Conservation (phyloP, 2,888 invertebrate species). For the Elysia crispata region DNA sequence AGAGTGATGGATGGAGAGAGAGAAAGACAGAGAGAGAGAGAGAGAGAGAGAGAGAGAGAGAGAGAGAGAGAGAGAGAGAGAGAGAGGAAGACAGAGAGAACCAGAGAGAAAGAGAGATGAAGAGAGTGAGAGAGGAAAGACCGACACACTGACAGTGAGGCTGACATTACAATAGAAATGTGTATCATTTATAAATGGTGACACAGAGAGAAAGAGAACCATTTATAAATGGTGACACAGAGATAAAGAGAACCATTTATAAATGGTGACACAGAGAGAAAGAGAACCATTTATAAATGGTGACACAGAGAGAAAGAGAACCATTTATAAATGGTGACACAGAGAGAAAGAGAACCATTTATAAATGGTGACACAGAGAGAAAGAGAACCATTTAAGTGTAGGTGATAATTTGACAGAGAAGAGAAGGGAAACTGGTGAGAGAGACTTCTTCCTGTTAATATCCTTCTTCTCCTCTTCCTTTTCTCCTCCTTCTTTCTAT, state of each 20-base stretch:
- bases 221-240: no score
- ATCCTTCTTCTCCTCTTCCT: not conserved
- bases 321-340: no score
- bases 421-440: no score
- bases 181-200: not conserved
- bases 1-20: conserved; percentile 25
- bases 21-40: conserved; percentile 26
- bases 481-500: not conserved
- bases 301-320: no score
- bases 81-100: not conserved
- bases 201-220: not conserved
- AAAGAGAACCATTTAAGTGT: no score
- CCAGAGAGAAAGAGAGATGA: conserved; percentile 15
- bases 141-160: conserved; percentile 16
- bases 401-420: no score
- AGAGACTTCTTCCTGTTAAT: no score
- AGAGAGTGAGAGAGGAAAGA: not conserved
- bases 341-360: no score
- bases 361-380: no score
- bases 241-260: no score
- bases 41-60: conserved; percentile 10
- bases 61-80: not conserved
- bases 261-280: no score
- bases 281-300: no score
- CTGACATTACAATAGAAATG: not conserved